Base-by-base conservation (phyloP, 1,140 invertebrate genomes). In the Formica selysi region DNA sequence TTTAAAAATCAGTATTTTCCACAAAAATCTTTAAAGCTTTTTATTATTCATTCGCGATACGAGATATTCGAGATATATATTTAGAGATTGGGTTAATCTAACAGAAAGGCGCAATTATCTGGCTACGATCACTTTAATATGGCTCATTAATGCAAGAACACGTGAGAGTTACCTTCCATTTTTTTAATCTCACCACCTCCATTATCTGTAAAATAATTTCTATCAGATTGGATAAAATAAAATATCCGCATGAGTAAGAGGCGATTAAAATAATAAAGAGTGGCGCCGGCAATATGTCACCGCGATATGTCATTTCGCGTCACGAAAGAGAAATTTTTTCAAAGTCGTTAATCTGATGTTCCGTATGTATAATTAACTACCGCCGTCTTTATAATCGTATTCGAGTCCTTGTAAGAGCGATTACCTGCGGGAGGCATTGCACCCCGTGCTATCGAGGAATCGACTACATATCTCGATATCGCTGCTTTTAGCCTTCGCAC, bases 361-460 rank as follows among this genome's bases (percentile, higher is more conserved):
- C 44, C 16, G 51, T 44, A n/a, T 5, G 11, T 80, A 68, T 73
- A 62, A 74, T 83, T 73, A 83, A 83, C 41, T n/a, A 83, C 48
- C 38, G 36, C 13, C 38, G 38, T 19, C 19, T 32, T 32, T 26
- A 41, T 16, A 59, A 83, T 83, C 44, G 44, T 68, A 36, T 32
- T 36, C 68, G 38, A 61, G 38, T 81, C 67, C 67, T 81, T 59
- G 67, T 61, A 74, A 83, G 4, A 83, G 54, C 79, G 67, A 83
- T 83, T 74, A 74, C 8, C 26, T 19, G n/a, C 54, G 13, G 29
- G 29, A 74, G 79, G 68, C 79, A 83, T 83, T 83, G 68, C 54
- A 83, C 54, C 29, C 38, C 29, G 54, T 29, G 36, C 38, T 41
- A 22, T 57, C 32, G 10, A 54, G 48, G 36, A 59, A 59, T 41